Conservation (phyloP, 2,888 invertebrate species). For the Cheilosia scutellata region DNA sequence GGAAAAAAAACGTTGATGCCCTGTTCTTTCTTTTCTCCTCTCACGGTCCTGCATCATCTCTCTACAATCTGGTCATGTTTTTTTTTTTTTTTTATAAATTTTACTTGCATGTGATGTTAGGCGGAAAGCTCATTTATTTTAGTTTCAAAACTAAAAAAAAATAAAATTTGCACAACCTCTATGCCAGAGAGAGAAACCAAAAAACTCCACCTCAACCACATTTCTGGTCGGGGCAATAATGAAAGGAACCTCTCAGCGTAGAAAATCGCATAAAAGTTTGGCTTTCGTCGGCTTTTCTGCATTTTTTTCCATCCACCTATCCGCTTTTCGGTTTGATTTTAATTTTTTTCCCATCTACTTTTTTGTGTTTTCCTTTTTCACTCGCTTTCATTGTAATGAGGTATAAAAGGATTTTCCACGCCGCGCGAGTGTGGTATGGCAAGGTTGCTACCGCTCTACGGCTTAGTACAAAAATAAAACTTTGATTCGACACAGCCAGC, state of each 20-base stretch:
- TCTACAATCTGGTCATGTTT: not conserved
- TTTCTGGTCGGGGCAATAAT: slow-evolving; percentile 72
- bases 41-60: not conserved
- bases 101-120: slow-evolving; percentile 75
- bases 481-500: slow-evolving; percentile 73
- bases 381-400: slow-evolving; percentile 76
- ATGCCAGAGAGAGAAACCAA: slow-evolving; percentile 3
- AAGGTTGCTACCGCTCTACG: slow-evolving; percentile 54
- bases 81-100: slow-evolving; percentile 43
- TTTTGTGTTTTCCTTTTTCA: slow-evolving; percentile 63
- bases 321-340: slow-evolving; percentile 50
- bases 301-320: slow-evolving; percentile 38
- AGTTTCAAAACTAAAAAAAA: slow-evolving; percentile 69
- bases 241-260: slow-evolving; percentile 74
- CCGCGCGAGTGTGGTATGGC: slow-evolving; percentile 73
- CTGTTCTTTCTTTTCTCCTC: no score
- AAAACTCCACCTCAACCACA: slow-evolving; percentile 67
- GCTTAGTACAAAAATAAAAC: slow-evolving; percentile 47
- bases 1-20: no score
- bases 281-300: slow-evolving; percentile 73
- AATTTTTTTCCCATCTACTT: slow-evolving; percentile 37
- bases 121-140: slow-evolving; percentile 76
- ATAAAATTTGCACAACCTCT: slow-evolving; percentile 6
- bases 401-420: slow-evolving; percentile 76
- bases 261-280: slow-evolving; percentile 76